Base-by-base conservation (phyloP, 2,113 vertebrate species). In the Hepsetus odoe region DNA sequence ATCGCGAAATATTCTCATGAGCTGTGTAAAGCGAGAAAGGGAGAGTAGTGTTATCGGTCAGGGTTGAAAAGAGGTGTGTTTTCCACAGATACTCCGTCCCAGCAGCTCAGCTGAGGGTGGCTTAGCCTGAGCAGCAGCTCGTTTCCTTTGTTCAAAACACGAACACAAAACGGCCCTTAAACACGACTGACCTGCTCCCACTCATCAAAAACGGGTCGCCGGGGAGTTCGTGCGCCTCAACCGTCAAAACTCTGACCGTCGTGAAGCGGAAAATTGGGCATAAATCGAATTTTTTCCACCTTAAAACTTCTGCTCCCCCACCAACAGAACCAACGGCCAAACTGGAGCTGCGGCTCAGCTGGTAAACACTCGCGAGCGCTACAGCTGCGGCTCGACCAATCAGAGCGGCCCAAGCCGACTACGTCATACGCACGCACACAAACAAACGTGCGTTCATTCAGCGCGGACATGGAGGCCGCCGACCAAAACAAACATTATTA, bases 61-160 rank as follows among this genome's bases (percentile, higher is more conserved):
- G n/a, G n/a, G n/a, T n/a, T n/a, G n/a, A n/a, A n/a, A n/a, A n/a
- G n/a, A n/a, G n/a, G n/a, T n/a, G n/a, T n/a, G n/a, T n/a, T n/a
- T n/a, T n/a, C n/a, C n/a, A 14, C 4, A 14, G 1, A 2, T 4
- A 26, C 62, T 77, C 58, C 2, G 28, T 59, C 2, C n/a, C 3
- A 24, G 12, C 26, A 49, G 32, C 40, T 65, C 30, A 24, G 28
- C 56, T 71, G 16, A 16, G 44, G 51, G 35, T 59, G 53, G 12
- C n/a, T 38, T 76, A 61, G 82, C 68, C 76, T 35, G 42, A 16
- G 18, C 8, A 28, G 20, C 4, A 7, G 49, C 1, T n/a, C 1
- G 46, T 80, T 84, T 86, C 74, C 85, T 84, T 86, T 86, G 85
- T 86, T 81, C 84, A 80, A 72, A 84, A 82, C 22, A 82, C 61